A percentile compares a stretch with the other conserved stretches of the same genome.
Evolutionary conservation across 2,888 invertebrate species (phyloP).

Genomic region (Torymus auratus): DNA sequence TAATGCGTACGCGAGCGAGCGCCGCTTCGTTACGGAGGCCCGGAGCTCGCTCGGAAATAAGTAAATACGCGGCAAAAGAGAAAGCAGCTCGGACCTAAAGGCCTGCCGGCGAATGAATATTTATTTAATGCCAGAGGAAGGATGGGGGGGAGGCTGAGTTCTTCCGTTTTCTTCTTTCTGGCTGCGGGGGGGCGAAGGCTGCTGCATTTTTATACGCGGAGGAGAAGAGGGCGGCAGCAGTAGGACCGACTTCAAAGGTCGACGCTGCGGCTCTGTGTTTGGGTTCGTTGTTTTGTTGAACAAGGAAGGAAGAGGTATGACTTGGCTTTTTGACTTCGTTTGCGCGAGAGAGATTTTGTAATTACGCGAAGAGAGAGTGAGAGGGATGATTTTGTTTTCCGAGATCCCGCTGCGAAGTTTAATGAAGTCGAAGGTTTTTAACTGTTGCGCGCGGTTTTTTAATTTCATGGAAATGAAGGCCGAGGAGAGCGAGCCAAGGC

Average conservation of each 20-base stretch:
- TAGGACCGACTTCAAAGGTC: background rate
- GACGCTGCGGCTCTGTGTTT: background rate
- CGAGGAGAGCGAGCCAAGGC: too few species aligned
- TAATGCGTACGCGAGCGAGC: constrained; percentile 58
- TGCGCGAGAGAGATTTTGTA: constrained; percentile 5
- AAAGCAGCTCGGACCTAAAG: constrained; percentile 6
- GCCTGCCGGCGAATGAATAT: constrained; percentile 51
- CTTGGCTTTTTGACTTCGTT: background rate
- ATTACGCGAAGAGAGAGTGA: background rate
- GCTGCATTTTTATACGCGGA: background rate
- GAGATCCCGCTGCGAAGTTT: too few species aligned
- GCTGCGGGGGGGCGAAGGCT: background rate
- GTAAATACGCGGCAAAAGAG: constrained; percentile 60
- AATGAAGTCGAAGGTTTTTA: too few species aligned
- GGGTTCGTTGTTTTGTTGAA: too few species aligned
- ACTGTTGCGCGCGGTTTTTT: too few species aligned
- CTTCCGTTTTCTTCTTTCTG: constrained; percentile 13
- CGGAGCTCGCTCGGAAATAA: constrained; percentile 59
- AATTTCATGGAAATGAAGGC: too few species aligned
- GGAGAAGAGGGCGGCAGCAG: too few species aligned
- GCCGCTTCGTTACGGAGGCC: constrained; percentile 61
- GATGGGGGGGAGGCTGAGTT: background rate
- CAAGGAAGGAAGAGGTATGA: too few species aligned
- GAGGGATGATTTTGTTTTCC: too few species aligned
- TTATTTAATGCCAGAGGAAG: constrained; percentile 30